Percentiles rank a stretch among this genome's conserved stretches.
phyloP scores from a whole-genome alignment of 2,797 vertebrate species.

The Stomatorhinus walkeri region DNA sequence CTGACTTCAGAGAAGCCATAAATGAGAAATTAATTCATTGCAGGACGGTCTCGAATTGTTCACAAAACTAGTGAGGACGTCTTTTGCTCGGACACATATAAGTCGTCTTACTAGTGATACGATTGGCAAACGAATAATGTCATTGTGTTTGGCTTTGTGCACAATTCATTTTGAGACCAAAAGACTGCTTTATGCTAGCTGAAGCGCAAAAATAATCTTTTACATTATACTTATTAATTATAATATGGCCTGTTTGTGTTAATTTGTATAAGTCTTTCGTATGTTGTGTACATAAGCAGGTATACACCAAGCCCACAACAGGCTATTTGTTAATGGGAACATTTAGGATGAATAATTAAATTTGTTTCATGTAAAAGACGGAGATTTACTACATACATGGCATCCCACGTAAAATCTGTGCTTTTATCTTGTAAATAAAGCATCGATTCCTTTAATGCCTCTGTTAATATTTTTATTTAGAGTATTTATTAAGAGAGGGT shows the following conservation, averaged over 20 bases:
- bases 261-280: not conserved
- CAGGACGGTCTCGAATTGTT: not conserved
- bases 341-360: not conserved
- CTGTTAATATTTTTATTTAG: not conserved
- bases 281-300: not conserved
- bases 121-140: not conserved
- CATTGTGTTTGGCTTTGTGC: not conserved
- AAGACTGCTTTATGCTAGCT: not conserved
- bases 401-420: not conserved
- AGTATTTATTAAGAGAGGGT: not conserved
- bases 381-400: not conserved
- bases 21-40: not conserved
- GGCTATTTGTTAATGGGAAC: not conserved
- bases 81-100: not conserved
- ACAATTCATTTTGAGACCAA: not conserved
- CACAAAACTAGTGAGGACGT: not conserved
- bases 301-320: not conserved
- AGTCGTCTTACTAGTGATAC: not conserved
- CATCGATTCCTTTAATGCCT: not conserved
- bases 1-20: not conserved
- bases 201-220: not conserved
- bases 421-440: constrained; percentile 8
- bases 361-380: not conserved
- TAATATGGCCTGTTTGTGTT: not conserved
- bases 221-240: not conserved